Evolutionary conservation across 1,140 invertebrate genomes (phyloP).

Genomic region (Drosophila novamexicana): DNA sequence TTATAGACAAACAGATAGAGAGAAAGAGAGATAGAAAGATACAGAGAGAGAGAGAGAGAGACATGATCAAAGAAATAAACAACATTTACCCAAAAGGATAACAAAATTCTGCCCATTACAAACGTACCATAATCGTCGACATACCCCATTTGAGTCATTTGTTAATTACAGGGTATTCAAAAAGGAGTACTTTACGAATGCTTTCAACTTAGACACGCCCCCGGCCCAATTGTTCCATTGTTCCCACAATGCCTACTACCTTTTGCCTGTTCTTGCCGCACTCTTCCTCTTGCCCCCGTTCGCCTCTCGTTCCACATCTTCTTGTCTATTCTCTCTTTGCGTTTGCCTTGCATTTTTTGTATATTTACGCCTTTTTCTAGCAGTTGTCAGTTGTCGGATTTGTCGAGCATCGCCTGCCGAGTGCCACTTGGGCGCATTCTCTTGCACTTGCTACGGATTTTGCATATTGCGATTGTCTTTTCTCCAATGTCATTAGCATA

Average conservation of each 20-base stretch:
- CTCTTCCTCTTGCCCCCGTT: background rate
- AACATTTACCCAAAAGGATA: too few species aligned
- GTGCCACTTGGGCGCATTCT: constrained; percentile 44
- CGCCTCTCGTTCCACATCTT: background rate
- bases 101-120: background rate
- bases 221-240: constrained; percentile 61
- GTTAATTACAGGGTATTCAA: constrained; percentile 9
- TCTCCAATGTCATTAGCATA: constrained; percentile 76
- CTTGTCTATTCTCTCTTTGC: constrained; percentile 38
- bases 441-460: constrained; percentile 35
- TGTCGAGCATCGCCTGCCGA: constrained; percentile 35
- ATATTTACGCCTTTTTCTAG: constrained; percentile 58
- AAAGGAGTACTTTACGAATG: constrained; percentile 31
- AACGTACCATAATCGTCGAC: background rate
- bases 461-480: constrained; percentile 43
- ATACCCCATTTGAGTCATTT: background rate
- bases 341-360: constrained; percentile 30
- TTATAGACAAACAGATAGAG: too few species aligned
- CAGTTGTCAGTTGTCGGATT: constrained; percentile 45
- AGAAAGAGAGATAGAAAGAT: too few species aligned
- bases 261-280: constrained; percentile 37
- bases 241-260: constrained; percentile 37
- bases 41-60: too few species aligned
- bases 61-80: too few species aligned
- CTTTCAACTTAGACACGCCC: constrained; percentile 73